Base-by-base conservation (phyloP, 2,888 invertebrate genomes). In the Epiblema foenella region DNA sequence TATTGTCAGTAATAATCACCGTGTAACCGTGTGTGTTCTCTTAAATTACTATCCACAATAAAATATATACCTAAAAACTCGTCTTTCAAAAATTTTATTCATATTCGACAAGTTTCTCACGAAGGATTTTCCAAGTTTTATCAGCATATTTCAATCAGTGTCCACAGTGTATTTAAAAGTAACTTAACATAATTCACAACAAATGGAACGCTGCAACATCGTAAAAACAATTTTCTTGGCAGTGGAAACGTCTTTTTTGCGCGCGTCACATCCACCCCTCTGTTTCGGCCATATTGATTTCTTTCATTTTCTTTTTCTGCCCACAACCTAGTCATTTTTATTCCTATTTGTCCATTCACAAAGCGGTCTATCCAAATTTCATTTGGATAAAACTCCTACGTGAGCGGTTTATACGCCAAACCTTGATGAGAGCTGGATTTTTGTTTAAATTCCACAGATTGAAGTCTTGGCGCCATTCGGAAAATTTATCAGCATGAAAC, bases 251-350 rank as follows among this genome's bases (percentile, higher is more conserved):
- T 60, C 54, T 66, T 65, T 69, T 52, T 66, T 66, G 65, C 59
- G 58, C 70, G 54, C 68, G 29, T 60, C 51, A 49, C 64, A 58
- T 66, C 83, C 81, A 84, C 78, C 79, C 78, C 81, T 82, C 76
- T 82, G 83, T 86, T 87, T 84, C 83, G 83, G 78, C 75, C 82
- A 84, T 87, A 89, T 86, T 84, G 87, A 87, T 89, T 89, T 87
- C 85, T 84, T 87, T 85, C 84, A 82, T 86, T 86, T 89, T 85
- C 85, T 85, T 89, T 89, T 89, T 86, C 82, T 80, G 77, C 78
- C 83, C 85, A 83, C 83, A 81, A 71, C 84, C 81, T 80, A 78
- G 77, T 79, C 78, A 79, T 84, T 88, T 89, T 90, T 89, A 84
- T 87, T 88, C 78, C 81, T 86, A 81, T 89, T 88, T 86, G 81